Conservation (phyloP, 2,797 vertebrate genomes). For the Oceanodroma leucorhoa region DNA sequence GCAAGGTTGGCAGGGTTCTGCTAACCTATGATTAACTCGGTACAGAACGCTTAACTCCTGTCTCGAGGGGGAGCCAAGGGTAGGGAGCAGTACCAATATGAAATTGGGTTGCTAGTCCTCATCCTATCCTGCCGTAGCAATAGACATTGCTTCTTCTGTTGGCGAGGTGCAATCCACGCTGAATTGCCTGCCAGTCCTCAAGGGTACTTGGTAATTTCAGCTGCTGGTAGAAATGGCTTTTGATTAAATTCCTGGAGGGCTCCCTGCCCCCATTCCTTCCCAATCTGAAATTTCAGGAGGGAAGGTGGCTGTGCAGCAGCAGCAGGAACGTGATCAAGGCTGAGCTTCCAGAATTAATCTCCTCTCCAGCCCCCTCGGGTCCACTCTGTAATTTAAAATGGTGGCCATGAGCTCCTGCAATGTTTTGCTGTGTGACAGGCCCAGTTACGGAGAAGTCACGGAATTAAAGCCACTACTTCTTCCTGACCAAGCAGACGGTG, state of each 20-base stretch:
- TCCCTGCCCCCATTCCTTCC: background rate
- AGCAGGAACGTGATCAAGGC: background rate
- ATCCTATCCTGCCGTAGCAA: background rate
- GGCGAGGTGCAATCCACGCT: background rate
- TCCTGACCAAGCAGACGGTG: background rate
- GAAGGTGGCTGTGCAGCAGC: background rate
- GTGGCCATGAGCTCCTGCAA: background rate
- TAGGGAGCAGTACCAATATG: background rate
- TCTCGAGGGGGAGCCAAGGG: background rate
- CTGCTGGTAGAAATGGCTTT: conserved; percentile 26
- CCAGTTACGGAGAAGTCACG: background rate
- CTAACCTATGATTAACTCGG: background rate
- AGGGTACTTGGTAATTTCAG: background rate
- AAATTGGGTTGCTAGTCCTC: background rate
- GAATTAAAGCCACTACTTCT: background rate
- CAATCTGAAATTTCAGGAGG: background rate
- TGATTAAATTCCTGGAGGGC: conserved; percentile 30
- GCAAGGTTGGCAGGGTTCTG: background rate
- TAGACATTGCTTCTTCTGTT: background rate
- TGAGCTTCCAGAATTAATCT: background rate
- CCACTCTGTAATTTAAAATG: background rate
- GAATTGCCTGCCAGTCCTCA: background rate
- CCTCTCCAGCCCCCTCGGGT: background rate
- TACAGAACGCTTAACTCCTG: background rate
- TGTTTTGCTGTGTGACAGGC: background rate